Conservation (phyloP, 2,888 invertebrate genomes). For the Argynnis bischoffii region DNA sequence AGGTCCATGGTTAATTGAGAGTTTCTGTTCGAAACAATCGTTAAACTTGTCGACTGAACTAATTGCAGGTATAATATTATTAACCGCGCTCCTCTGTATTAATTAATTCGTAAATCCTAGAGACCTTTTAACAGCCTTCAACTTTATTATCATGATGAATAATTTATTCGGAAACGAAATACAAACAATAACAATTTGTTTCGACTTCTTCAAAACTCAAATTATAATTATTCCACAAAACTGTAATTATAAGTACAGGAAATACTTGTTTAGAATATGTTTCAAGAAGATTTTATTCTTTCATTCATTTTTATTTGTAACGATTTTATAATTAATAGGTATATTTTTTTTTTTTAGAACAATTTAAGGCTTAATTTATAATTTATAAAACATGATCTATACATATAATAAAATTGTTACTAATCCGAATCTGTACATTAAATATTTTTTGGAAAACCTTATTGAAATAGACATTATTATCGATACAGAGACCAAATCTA, state of each 20-base stretch:
- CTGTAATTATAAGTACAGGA: not conserved
- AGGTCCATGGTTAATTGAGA: slow-evolving; percentile 43
- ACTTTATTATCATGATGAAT: slow-evolving; percentile 24
- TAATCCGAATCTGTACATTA: too few species aligned
- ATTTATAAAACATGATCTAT: too few species aligned
- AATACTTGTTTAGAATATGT: not conserved
- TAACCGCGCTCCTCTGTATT: slow-evolving; percentile 27
- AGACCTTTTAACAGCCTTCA: slow-evolving; percentile 24
- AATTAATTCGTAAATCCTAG: slow-evolving; percentile 23
- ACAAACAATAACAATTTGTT: slow-evolving; percentile 14
- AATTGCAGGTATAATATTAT: slow-evolving; percentile 38
- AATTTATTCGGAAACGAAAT: slow-evolving; percentile 20
- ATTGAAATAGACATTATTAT: too few species aligned
- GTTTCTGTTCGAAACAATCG: slow-evolving; percentile 39
- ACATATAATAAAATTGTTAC: too few species aligned
- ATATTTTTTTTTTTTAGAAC: too few species aligned
- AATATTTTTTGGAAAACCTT: too few species aligned
- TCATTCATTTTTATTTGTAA: not conserved
- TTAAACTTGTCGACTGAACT: slow-evolving; percentile 37
- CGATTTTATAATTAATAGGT: not conserved
- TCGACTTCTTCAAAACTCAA: slow-evolving; percentile 9
- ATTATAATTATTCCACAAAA: slow-evolving; percentile 13
- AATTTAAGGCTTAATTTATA: too few species aligned
- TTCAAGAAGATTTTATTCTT: not conserved
- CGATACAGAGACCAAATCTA: too few species aligned